phyloP scores from a whole-genome alignment of 2,113 vertebrate genomes.

The Amblyornis subalaris region DNA sequence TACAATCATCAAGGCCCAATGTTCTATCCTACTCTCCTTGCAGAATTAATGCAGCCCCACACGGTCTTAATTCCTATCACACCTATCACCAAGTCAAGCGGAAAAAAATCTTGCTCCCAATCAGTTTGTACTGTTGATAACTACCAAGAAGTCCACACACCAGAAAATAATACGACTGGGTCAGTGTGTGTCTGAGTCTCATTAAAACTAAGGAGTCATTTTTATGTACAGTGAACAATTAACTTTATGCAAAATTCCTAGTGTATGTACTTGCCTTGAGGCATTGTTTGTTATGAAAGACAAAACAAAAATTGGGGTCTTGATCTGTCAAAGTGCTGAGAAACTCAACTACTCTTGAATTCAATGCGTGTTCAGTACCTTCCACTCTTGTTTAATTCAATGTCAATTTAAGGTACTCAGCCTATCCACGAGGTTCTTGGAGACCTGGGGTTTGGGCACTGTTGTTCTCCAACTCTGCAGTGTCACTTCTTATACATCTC shows the following conservation, averaged over 20 bases:
- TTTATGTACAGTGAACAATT: slow-evolving; percentile 37
- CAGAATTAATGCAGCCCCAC: background rate
- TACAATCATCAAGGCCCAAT: background rate
- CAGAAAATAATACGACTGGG: background rate
- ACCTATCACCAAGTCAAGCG: background rate
- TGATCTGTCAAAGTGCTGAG: slow-evolving; percentile 18
- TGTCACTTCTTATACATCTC: background rate
- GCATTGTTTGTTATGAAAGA: slow-evolving; percentile 47
- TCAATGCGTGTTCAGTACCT: background rate
- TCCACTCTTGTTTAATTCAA: slow-evolving; percentile 33
- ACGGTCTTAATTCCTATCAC: background rate
- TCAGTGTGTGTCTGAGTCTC: background rate
- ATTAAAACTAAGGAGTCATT: slow-evolving; percentile 17
- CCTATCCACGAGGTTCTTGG: background rate
- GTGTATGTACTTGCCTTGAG: background rate
- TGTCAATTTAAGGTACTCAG: background rate
- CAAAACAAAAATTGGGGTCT: slow-evolving; percentile 28
- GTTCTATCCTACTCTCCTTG: background rate
- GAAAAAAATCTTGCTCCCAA: background rate
- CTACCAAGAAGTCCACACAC: background rate
- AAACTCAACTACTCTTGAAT: background rate
- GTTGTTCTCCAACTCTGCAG: background rate
- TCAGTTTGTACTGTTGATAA: background rate
- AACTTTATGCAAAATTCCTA: slow-evolving; percentile 27
- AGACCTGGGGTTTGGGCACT: background rate